Conservation (phyloP, 2,797 vertebrate genomes). For the Bradypodion ventrale region DNA sequence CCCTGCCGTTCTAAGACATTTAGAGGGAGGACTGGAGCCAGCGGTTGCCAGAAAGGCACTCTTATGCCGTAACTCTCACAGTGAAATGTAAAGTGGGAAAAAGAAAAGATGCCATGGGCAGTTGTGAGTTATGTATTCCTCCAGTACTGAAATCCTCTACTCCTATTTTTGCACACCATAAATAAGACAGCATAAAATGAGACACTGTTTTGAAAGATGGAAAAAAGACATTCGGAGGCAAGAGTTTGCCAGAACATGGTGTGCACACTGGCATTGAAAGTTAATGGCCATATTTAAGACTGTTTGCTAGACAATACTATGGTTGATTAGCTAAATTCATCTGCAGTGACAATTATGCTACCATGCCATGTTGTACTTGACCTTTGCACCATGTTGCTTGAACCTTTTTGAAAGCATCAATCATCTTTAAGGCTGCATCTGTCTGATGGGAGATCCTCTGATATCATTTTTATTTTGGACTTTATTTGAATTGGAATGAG, state of each 20-base stretch:
- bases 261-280: background rate
- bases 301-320: background rate
- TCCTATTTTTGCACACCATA: background rate
- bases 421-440: background rate
- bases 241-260: no score
- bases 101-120: background rate
- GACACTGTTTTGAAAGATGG: background rate
- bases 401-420: background rate
- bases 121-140: background rate
- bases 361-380: background rate
- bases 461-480: slow-evolving; percentile 15
- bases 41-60: no score
- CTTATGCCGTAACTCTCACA: no score
- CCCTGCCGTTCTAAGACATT: no score
- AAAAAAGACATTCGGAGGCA: background rate
- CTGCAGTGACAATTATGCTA: slow-evolving; percentile 16
- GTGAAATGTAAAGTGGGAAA: background rate
- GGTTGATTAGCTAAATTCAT: slow-evolving; percentile 2
- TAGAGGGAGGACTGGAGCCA: no score
- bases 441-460: slow-evolving; percentile 8
- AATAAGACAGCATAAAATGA: background rate
- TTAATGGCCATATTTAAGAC: background rate
- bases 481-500: slow-evolving; percentile 42
- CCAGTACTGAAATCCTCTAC: background rate
- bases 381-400: slow-evolving; percentile 5